A percentile compares a stretch with the other conserved stretches of the same genome.
Evolutionary conservation across 2,113 vertebrate genomes (phyloP).

Genomic region (Chlorodrepanis virens): DNA sequence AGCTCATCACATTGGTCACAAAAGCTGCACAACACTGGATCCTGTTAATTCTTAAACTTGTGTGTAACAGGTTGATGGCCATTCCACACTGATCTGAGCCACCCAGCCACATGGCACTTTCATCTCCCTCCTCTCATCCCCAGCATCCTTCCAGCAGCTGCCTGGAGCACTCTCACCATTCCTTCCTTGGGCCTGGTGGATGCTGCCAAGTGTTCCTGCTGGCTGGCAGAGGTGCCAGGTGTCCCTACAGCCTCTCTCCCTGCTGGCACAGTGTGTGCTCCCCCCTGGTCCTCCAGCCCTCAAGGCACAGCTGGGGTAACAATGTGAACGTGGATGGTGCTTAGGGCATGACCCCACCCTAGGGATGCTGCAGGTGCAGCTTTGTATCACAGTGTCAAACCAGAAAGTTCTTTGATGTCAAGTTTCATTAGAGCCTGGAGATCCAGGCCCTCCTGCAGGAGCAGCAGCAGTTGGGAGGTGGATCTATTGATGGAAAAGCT

Average conservation of each 20-base stretch:
- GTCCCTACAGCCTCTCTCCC: neutral
- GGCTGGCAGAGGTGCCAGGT: neutral
- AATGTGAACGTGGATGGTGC: accelerated
- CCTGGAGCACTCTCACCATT: neutral
- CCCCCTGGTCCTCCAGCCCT: neutral
- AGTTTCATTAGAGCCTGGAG: neutral
- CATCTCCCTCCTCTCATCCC: neutral
- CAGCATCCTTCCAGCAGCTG: neutral
- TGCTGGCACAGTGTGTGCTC: accelerated
- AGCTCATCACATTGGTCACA: slow-evolving; percentile 28
- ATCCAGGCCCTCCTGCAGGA: neutral
- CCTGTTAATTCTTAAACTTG: slow-evolving; percentile 26
- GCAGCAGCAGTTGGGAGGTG: neutral
- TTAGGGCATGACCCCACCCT: neutral
- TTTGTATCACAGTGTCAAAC: neutral
- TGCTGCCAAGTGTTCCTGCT: neutral
- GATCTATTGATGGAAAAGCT: neutral
- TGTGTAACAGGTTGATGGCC: neutral
- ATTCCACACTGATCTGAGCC: neutral
- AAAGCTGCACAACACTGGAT: neutral
- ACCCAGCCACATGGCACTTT: neutral
- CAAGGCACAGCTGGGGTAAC: accelerated
- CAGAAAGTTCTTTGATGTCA: neutral
- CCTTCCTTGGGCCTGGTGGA: neutral
- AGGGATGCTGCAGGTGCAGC: neutral